A percentile compares a stretch with the other conserved stretches of the same genome.
These are phyloP conservation scores for Thalpophila matura DNA, from an alignment of 2,888 invertebrate genomes.

Conservation along the genomic window DNA sequence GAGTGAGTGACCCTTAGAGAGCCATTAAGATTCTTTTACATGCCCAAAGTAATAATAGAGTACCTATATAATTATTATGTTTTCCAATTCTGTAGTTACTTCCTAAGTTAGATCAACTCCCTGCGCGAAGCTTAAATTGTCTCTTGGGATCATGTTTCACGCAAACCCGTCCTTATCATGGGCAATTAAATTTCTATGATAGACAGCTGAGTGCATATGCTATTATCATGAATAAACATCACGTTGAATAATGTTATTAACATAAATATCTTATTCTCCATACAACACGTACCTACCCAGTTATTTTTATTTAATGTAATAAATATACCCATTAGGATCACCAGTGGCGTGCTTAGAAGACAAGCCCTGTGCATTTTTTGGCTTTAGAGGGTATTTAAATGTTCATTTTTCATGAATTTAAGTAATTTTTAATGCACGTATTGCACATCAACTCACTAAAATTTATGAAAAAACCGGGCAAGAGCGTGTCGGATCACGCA, in stretches of 20 bases:
- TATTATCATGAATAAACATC: conserved; percentile 3
- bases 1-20: conserved; percentile 37
- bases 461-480: too few relatives aligned
- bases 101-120: not conserved
- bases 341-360: too few relatives aligned
- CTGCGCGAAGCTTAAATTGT: not conserved
- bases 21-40: conserved; percentile 38
- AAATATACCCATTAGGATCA: too few relatives aligned
- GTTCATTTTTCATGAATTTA: too few relatives aligned
- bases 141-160: conserved; percentile 5
- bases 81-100: conserved; percentile 1
- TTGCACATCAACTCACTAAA: too few relatives aligned
- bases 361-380: too few relatives aligned
- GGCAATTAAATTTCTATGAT: conserved; percentile 6
- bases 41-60: conserved; percentile 5
- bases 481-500: too few relatives aligned
- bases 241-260: not conserved
- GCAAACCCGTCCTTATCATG: not conserved
- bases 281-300: not conserved
- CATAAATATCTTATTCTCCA: not conserved
- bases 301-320: too few relatives aligned
- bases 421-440: too few relatives aligned
- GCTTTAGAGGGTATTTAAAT: too few relatives aligned
- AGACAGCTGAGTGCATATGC: not conserved
- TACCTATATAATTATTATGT: not conserved